A percentile compares a stretch with the other conserved stretches of the same genome.
Conservation (phyloP, 2,797 vertebrate species). For the Coranthus polyacanthus region DNA sequence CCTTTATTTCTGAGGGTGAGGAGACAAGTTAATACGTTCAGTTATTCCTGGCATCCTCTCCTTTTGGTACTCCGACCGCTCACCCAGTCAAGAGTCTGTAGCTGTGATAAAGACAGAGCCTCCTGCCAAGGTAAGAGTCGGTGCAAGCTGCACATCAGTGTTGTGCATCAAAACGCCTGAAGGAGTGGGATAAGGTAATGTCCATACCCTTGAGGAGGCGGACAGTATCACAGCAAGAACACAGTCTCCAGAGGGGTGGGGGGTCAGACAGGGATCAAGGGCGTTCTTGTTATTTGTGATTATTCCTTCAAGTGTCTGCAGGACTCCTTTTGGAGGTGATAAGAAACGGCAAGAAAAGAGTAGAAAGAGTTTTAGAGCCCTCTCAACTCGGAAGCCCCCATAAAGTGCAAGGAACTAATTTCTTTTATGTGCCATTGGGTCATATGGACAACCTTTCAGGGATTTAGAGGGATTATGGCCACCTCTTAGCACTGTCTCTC, state of each 20-base stretch:
- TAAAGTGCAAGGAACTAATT: slow-evolving; percentile 75
- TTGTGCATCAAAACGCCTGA: slow-evolving; percentile 49
- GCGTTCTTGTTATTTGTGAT: slow-evolving; percentile 80
- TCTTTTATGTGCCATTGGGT: slow-evolving; percentile 75
- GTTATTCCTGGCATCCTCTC: slow-evolving; percentile 46
- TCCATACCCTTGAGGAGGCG: slow-evolving; percentile 56
- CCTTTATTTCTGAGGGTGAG: background rate
- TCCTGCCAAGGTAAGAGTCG: slow-evolving; percentile 21
- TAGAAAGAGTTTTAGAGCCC: slow-evolving; percentile 37
- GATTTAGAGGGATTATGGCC: slow-evolving; percentile 78
- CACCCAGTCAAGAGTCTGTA: slow-evolving; percentile 48
- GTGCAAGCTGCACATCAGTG: slow-evolving; percentile 44
- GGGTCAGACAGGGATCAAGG: slow-evolving; percentile 78
- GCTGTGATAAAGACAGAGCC: slow-evolving; percentile 58
- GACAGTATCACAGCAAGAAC: slow-evolving; percentile 56
- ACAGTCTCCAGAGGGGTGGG: slow-evolving; percentile 38
- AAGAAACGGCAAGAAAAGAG: slow-evolving; percentile 67
- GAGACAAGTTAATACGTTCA: slow-evolving; percentile 34
- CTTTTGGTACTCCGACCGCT: slow-evolving; percentile 47
- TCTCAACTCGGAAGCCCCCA: slow-evolving; percentile 56
- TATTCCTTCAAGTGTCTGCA: slow-evolving; percentile 68
- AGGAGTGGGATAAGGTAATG: slow-evolving; percentile 69
- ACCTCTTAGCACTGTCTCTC: slow-evolving; percentile 55
- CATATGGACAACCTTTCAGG: slow-evolving; percentile 72
- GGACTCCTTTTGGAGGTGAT: slow-evolving; percentile 64